Evolutionary conservation across 2,797 vertebrate genomes (phyloP).

Genomic region (Mycteria americana): DNA sequence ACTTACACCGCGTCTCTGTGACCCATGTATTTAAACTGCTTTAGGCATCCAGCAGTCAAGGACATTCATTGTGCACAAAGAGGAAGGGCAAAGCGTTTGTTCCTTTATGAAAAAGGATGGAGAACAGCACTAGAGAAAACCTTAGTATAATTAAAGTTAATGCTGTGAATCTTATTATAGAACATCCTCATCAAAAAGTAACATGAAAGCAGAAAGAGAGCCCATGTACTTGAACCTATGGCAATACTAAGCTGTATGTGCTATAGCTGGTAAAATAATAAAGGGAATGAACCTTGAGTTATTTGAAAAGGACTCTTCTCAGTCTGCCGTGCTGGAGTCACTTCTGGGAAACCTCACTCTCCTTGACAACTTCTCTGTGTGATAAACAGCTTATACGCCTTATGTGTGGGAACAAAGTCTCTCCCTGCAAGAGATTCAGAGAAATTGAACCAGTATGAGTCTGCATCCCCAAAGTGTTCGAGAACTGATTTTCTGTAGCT

Average conservation of each 20-base stretch:
- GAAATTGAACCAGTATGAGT: background rate
- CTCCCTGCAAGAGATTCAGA: background rate
- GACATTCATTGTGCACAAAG: background rate
- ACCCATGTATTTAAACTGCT: background rate
- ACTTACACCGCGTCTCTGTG: background rate
- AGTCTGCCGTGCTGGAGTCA: background rate
- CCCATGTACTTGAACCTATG: background rate
- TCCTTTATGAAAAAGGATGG: background rate
- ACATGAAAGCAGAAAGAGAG: background rate
- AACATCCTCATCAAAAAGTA: background rate
- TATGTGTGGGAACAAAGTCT: background rate
- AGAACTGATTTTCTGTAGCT: constrained; percentile 7
- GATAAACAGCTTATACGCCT: background rate
- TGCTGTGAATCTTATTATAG: background rate
- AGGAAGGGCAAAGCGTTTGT: background rate
- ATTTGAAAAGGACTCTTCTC: background rate
- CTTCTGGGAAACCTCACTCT: background rate
- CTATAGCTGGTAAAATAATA: background rate
- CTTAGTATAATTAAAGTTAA: background rate
- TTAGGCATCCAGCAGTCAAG: background rate
- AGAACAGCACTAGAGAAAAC: background rate
- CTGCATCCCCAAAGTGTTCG: background rate
- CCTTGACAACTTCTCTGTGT: background rate
- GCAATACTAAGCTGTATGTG: background rate
- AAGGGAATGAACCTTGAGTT: constrained; percentile 14